A percentile compares a stretch with the other conserved stretches of the same genome.
phyloP scores from a whole-genome alignment of 1,140 invertebrate genomes.

The Gryllus bimaculatus region DNA sequence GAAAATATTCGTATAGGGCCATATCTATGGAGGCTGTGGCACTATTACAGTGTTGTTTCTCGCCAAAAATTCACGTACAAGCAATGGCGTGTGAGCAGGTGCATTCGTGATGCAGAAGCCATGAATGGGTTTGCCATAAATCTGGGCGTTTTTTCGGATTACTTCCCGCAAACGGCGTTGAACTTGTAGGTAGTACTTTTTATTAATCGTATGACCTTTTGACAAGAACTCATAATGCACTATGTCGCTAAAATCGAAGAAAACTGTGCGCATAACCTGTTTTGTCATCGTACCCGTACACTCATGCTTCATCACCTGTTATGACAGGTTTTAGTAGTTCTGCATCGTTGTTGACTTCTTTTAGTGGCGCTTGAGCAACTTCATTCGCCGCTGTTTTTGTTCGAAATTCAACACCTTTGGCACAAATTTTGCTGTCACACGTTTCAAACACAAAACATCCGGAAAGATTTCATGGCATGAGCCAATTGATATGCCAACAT shows the following conservation, averaged over 20 bases:
- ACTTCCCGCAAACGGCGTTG: no score
- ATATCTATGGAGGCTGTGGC: conserved; percentile 25
- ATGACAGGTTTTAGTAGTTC: conserved; percentile 28
- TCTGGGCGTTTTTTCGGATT: no score
- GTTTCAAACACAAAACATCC: no score
- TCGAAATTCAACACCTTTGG: conserved; percentile 19
- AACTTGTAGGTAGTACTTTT: no score
- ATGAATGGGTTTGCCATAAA: conserved; percentile 34
- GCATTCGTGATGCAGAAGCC: conserved; percentile 32
- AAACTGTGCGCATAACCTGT: not conserved
- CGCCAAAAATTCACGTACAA: conserved; percentile 26
- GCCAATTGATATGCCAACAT: no score
- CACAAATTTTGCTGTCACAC: no score
- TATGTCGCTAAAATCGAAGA: no score
- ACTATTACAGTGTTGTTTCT: conserved; percentile 27
- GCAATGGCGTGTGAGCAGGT: conserved; percentile 25
- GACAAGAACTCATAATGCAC: no score
- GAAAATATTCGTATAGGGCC: not conserved
- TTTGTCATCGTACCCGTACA: conserved; percentile 21
- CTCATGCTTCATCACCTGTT: conserved; percentile 29
- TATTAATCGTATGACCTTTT: no score
- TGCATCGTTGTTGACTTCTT: conserved; percentile 26
- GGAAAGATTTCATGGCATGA: no score
- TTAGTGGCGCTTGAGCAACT: conserved; percentile 26
- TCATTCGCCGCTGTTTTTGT: conserved; percentile 22